Evolutionary conservation across 1,140 invertebrate species (phyloP), one percentile per base, ranked within the genome.

Genomic region (Sinella curviseta): DNA sequence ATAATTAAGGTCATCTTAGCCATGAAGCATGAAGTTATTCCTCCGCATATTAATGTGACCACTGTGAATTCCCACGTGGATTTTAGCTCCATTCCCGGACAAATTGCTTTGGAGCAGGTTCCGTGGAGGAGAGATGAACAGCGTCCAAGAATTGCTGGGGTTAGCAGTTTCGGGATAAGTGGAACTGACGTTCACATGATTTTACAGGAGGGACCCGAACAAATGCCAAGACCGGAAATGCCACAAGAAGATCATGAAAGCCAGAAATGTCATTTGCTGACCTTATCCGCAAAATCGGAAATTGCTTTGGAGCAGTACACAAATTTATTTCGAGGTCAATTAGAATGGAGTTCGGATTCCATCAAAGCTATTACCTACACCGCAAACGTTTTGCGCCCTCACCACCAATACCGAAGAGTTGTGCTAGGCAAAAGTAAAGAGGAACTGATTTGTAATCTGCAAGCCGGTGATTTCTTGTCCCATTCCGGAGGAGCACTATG

Each of bases 131-230:
- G 39, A 48, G 4, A 4, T 48, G 4, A 4, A 4, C 4, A 17
- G 4, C 39, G 17, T 17, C 39, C 39, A 8, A 48, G 39, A 17
- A 48, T 48, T 17, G 39, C 39, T 17, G 39, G 39, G 17, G 60
- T 81, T 17, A 78, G 48, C n/a, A 78, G 57, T 4, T 81, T 81
- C 74, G 77, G 80, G 30, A 73, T 81, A 12, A 77, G 74, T 77
- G 80, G 80, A 77, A 55, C 80, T 0, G 78, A 81, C 35, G 77
- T 81, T 3, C 80, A 81, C 60, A 35, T 77, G 74, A 74, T 81
- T 24, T 20, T 81, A 8, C 54, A 79, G 26, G 78, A 82, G 60
- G 24, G 74, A 8, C 78, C 78, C n/a, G n/a, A n/a, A n/a, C n/a
- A n/a, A n/a, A n/a, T n/a, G n/a, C n/a, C n/a, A n/a, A n/a, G n/a